Conservation (phyloP, 2,113 vertebrate genomes). For the Ibidorhyncha struthersii region DNA sequence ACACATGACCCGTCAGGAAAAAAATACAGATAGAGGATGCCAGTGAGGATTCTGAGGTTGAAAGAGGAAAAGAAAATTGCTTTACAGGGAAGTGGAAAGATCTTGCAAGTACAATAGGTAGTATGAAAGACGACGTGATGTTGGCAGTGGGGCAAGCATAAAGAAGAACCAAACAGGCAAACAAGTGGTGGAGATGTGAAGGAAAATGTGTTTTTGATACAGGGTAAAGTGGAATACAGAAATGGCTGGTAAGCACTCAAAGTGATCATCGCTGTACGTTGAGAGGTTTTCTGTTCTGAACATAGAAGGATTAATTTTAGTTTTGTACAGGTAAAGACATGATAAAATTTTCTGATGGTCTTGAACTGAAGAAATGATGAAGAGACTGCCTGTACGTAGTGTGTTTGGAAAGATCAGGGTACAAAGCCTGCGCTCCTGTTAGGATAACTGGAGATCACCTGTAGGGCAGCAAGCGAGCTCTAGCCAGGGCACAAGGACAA, state of each 20-base stretch:
- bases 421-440: neutral
- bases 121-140: neutral
- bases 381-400: fast-evolving
- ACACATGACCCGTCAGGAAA: neutral
- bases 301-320: neutral
- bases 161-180: neutral
- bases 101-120: neutral
- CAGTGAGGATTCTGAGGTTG: neutral
- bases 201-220: neutral
- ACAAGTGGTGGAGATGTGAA: neutral
- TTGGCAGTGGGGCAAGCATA: neutral
- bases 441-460: neutral
- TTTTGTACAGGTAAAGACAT: neutral
- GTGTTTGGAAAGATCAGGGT: neutral
- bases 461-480: neutral
- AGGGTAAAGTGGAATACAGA: neutral
- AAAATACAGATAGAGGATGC: neutral
- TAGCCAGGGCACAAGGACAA: neutral
- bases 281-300: neutral
- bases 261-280: neutral
- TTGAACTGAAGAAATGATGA: neutral
- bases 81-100: neutral
- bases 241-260: neutral
- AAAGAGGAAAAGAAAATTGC: neutral
- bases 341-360: neutral